Evolutionary conservation across 2,797 vertebrate species (phyloP).

Genomic region (Pyrocephalus nanus): DNA sequence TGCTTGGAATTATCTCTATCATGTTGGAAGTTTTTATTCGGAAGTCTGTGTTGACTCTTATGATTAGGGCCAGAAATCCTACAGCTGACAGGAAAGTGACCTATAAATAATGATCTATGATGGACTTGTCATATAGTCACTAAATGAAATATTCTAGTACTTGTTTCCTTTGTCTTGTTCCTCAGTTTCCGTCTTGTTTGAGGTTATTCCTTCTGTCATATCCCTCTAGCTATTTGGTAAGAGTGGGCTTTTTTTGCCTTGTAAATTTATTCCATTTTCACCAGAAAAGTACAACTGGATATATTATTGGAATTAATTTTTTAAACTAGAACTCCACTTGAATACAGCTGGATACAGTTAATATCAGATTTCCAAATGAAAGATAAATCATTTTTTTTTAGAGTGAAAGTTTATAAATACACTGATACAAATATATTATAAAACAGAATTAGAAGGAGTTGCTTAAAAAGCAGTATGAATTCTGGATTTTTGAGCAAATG

Average conservation of each 20-base stretch:
- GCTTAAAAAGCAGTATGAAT: background rate
- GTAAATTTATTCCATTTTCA: background rate
- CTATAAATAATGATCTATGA: conserved; percentile 77
- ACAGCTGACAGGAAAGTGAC: conserved; percentile 79
- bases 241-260: conserved; percentile 41
- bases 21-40: conserved; percentile 79
- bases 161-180: conserved; percentile 73
- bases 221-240: conserved; percentile 19
- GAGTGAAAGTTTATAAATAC: background rate
- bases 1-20: conserved; percentile 70
- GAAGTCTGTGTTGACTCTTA: conserved; percentile 79
- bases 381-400: background rate
- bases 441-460: background rate
- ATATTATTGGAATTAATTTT: background rate
- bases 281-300: background rate
- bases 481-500: background rate
- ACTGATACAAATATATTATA: background rate
- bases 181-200: conserved; percentile 69
- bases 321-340: background rate
- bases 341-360: background rate
- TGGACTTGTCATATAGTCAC: conserved; percentile 75
- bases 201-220: conserved; percentile 66
- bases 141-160: conserved; percentile 75
- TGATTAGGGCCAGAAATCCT: conserved; percentile 77
- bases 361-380: background rate